Percentiles rank a stretch among this genome's conserved stretches.
phyloP scores from a whole-genome alignment of 2,113 vertebrate species.

The Eleginops maclovinus region DNA sequence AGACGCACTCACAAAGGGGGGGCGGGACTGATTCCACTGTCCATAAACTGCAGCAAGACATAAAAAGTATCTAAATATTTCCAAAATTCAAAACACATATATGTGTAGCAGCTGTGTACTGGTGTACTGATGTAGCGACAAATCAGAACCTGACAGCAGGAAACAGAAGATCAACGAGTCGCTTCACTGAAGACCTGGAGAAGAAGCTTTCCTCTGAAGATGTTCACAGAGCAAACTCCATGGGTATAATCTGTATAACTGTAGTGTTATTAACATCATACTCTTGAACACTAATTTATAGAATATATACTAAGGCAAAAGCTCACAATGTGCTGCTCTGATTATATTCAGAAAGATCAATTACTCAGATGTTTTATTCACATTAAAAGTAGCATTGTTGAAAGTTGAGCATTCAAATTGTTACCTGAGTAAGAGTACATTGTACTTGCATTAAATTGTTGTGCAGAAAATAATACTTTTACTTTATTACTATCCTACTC shows the following conservation, averaged over 20 bases:
- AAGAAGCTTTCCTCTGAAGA: constrained; percentile 20
- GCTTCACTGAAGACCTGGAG: neutral
- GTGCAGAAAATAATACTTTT: too few species aligned
- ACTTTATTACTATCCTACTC: too few species aligned
- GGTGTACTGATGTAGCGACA: neutral
- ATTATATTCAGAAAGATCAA: too few species aligned
- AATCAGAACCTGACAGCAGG: too few species aligned
- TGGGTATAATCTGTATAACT: constrained; percentile 8
- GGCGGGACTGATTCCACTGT: constrained; percentile 32
- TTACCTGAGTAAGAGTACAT: too few species aligned
- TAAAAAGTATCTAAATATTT: neutral
- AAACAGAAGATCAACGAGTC: too few species aligned
- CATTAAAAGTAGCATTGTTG: too few species aligned
- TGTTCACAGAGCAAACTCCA: constrained; percentile 13
- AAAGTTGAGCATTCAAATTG: too few species aligned
- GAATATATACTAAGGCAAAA: too few species aligned
- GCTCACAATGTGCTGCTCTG: too few species aligned
- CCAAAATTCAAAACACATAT: constrained; percentile 11
- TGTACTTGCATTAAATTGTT: too few species aligned
- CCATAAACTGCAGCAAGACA: constrained; percentile 15
- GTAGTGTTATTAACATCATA: neutral
- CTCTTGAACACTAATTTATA: neutral
- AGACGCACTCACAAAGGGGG: constrained; percentile 28
- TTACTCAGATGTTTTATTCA: too few species aligned
- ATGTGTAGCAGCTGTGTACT: neutral